Evolutionary conservation across 2,113 vertebrate species (phyloP).

Genomic region (Riparia riparia): DNA sequence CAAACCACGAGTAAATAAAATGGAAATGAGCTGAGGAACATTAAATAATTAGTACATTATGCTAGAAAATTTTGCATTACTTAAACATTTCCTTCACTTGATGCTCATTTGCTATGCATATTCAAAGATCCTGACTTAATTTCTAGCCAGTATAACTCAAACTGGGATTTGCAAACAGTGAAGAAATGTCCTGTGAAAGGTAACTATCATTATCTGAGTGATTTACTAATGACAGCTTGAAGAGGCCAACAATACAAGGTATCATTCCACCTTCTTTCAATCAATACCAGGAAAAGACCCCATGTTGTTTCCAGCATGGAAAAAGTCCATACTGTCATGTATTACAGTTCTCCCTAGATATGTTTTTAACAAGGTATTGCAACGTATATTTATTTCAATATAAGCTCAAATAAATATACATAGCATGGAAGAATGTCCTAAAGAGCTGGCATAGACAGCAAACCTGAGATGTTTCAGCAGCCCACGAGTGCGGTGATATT

Average conservation of each 20-base stretch:
- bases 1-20: background rate
- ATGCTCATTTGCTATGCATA: background rate
- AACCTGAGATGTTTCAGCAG: background rate
- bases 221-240: background rate
- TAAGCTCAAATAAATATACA: background rate
- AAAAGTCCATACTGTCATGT: background rate
- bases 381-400: background rate
- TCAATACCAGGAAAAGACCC: background rate
- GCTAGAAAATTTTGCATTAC: background rate
- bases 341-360: background rate
- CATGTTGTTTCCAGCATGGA: background rate
- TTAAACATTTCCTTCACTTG: background rate
- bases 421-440: background rate
- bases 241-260: background rate
- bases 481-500: background rate
- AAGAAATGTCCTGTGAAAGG: background rate
- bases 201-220: background rate
- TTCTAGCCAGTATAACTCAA: background rate
- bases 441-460: background rate
- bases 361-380: background rate
- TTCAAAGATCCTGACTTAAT: background rate
- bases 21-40: background rate
- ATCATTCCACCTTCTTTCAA: background rate
- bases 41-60: background rate
- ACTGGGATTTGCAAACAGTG: background rate